phyloP scores from a whole-genome alignment of 2,888 invertebrate genomes.

The Drosophila vallismaia region DNA sequence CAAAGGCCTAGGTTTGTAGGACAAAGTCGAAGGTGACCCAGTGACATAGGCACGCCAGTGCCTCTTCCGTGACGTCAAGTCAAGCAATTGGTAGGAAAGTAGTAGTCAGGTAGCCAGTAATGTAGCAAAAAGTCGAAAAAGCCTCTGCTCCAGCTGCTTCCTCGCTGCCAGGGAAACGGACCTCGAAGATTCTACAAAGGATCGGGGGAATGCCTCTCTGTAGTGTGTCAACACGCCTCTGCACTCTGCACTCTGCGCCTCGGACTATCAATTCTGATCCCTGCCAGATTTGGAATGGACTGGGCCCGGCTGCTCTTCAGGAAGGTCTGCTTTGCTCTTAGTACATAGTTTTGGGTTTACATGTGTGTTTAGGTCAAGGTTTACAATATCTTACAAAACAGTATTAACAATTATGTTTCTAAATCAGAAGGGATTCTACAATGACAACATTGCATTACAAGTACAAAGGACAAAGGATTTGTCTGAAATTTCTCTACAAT shows the following conservation, averaged over 20 bases:
- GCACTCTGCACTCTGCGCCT: slow-evolving; percentile 1
- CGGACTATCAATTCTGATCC: slow-evolving; percentile 5
- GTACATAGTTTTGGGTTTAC: slow-evolving; percentile 6
- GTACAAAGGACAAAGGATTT: not conserved
- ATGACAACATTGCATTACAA: slow-evolving; percentile 7
- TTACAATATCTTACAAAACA: slow-evolving; percentile 16
- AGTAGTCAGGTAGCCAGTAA: not conserved
- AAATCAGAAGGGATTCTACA: slow-evolving; percentile 1
- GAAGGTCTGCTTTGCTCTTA: slow-evolving; percentile 11
- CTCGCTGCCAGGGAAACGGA: not conserved
- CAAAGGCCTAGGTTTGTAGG: not conserved
- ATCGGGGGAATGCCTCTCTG: not conserved
- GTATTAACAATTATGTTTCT: slow-evolving; percentile 7
- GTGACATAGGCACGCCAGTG: not conserved
- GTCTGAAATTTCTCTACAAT: not conserved
- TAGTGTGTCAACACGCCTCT: slow-evolving; percentile 1
- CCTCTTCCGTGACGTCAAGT: not conserved
- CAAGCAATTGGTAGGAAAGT: not conserved
- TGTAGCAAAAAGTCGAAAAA: slow-evolving; percentile 4
- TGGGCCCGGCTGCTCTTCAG: slow-evolving; percentile 13
- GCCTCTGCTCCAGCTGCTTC: slow-evolving; percentile 4
- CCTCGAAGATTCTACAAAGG: slow-evolving; percentile 8
- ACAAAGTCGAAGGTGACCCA: not conserved
- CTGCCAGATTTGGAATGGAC: slow-evolving; percentile 19
- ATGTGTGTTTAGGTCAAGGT: not conserved